phyloP scores from a whole-genome alignment of 2,113 vertebrate species.

The Sprattus sprattus region DNA sequence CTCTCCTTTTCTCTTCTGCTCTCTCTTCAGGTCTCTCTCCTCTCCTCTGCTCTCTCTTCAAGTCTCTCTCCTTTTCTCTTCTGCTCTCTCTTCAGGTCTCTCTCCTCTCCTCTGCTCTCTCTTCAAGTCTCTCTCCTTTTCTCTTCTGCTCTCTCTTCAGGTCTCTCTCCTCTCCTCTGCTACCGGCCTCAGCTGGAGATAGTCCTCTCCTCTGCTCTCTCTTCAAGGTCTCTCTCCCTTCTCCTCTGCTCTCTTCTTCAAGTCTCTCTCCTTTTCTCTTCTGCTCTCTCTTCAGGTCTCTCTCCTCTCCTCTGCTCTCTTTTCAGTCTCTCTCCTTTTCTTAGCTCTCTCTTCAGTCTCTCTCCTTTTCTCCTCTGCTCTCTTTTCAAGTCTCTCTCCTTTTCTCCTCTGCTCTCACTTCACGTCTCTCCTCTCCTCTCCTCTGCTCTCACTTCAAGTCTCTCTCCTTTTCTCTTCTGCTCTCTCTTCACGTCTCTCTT shows the following conservation, averaged over 20 bases:
- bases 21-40: not conserved
- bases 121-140: not conserved
- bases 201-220: not conserved
- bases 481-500: not conserved
- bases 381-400: not conserved
- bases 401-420: not conserved
- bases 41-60: no score
- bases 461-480: not conserved
- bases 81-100: not conserved
- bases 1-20: not conserved
- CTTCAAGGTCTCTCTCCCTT: no score
- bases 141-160: not conserved
- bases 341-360: no score
- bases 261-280: not conserved
- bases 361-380: not conserved
- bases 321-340: not conserved
- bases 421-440: conserved; percentile 51
- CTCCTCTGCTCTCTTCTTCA: not conserved
- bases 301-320: not conserved
- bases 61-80: not conserved
- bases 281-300: no score
- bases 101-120: not conserved
- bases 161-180: not conserved
- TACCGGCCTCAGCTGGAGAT: not conserved
- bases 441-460: not conserved